These are phyloP conservation scores for Tuta absoluta DNA, from an alignment of 2,888 invertebrate species.

Conservation along the genomic window DNA sequence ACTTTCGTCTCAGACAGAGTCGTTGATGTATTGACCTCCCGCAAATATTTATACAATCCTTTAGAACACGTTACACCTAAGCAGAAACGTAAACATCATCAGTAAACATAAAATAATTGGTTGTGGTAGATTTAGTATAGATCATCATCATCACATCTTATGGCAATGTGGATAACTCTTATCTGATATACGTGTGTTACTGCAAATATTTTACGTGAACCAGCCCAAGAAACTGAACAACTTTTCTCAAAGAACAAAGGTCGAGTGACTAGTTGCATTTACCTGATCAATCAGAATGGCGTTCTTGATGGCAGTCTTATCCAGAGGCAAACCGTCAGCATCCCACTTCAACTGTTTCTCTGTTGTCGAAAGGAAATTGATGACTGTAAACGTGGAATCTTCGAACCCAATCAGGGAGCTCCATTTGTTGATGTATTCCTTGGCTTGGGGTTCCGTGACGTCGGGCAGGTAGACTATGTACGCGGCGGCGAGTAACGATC, in stretches of 20 bases:
- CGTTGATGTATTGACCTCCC: no score
- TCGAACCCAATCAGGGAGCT: slow-evolving; percentile 69
- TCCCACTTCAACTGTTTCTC: slow-evolving; percentile 92
- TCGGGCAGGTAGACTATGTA: slow-evolving; percentile 89
- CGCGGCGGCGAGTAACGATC: slow-evolving; percentile 87
- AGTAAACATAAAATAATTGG: no score
- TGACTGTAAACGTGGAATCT: slow-evolving; percentile 61
- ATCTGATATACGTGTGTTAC: no score
- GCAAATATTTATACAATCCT: no score
- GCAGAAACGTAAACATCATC: no score
- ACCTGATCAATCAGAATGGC: slow-evolving; percentile 90
- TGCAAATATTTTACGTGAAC: no score
- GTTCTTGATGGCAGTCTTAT: slow-evolving; percentile 90
- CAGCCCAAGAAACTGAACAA: no score
- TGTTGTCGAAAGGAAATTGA: slow-evolving; percentile 64
- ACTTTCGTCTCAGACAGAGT: no score
- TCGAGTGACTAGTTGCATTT: slow-evolving; percentile 27
- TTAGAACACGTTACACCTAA: no score
- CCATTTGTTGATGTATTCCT: slow-evolving; percentile 74
- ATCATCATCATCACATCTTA: no score
- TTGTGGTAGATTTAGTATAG: no score
- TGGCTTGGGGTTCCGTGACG: slow-evolving; percentile 85
- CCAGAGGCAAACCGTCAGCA: slow-evolving; percentile 90
- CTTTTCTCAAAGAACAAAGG: not conserved
- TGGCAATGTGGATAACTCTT: no score